Evolutionary conservation across 2,797 vertebrate species (phyloP).

Genomic region (Taenioides sp.): DNA sequence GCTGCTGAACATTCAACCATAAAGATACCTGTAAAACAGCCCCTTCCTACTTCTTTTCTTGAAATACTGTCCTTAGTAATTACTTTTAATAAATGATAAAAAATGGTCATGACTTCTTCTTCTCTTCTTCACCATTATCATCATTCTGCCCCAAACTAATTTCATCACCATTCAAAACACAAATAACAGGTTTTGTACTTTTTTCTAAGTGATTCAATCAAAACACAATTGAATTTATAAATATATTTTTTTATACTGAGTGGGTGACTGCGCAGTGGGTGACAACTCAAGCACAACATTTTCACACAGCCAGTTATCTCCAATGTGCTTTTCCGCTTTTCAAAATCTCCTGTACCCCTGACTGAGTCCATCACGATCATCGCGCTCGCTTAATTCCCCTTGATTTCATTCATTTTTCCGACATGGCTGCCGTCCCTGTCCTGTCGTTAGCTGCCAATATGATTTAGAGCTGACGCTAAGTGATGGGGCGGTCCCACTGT

Average conservation of each 20-base stretch:
- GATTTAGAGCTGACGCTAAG: slow-evolving; percentile 60
- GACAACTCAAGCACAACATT: slow-evolving; percentile 42
- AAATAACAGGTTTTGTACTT: not conserved
- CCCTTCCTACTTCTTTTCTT: no score
- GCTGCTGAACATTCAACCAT: no score
- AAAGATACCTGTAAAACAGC: no score
- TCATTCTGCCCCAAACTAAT: not conserved
- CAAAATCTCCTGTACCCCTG: slow-evolving; percentile 14
- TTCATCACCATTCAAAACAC: not conserved
- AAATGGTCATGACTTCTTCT: no score
- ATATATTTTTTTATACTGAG: slow-evolving; percentile 10
- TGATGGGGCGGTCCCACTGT: slow-evolving; percentile 57
- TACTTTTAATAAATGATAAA: no score
- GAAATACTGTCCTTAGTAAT: no score
- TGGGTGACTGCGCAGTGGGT: slow-evolving; percentile 43
- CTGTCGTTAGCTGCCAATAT: slow-evolving; percentile 60
- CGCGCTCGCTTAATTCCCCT: slow-evolving; percentile 24
- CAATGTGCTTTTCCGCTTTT: slow-evolving; percentile 25
- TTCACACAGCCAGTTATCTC: slow-evolving; percentile 24
- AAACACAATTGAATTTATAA: not conserved
- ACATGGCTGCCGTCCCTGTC: slow-evolving; percentile 33
- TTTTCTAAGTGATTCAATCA: not conserved
- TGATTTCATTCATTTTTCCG: slow-evolving; percentile 54
- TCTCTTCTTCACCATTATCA: not conserved
- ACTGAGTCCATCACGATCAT: slow-evolving; percentile 34